Evolutionary conservation across 2,888 invertebrate genomes (phyloP), one percentile per base, ranked within the genome.

Genomic region (Selenia dentaria): DNA sequence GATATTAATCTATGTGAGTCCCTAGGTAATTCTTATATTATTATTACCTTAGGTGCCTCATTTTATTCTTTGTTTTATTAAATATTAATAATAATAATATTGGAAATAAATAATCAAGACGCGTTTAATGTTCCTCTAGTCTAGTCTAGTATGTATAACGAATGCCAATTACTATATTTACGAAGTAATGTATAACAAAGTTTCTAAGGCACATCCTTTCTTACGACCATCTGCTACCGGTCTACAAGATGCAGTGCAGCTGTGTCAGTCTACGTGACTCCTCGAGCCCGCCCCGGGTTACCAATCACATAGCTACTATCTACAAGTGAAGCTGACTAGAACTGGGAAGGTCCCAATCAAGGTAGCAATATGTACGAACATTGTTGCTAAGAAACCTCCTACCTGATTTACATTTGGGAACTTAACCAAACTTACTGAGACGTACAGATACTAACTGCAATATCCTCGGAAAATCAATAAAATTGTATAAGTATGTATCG

Each of bases 141-240:
- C n/a, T n/a, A n/a, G n/a, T n/a, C n/a, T n/a, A n/a, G n/a, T n/a
- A n/a, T n/a, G n/a, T n/a, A n/a, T n/a, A n/a, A n/a, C n/a, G n/a
- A n/a, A n/a, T n/a, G n/a, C n/a, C n/a, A n/a, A n/a, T n/a, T n/a
- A n/a, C n/a, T n/a, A n/a, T n/a, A n/a, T n/a, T n/a, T n/a, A n/a
- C n/a, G n/a, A n/a, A n/a, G n/a, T n/a, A n/a, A n/a, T 16, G 27
- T 38, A 13, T 38, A 34, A 27, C 46, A 46, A 46, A 46, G 46
- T 46, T 46, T 6, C 22, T 13, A 16, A 40, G 40, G 40, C 14
- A 35, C 25, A 46, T 40, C 40, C 20, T 10, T 37, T 16, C 16
- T 10, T 8, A 1, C n/a, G 2, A 26, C 20, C 46, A 40, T 46
- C 40, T 46, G 46, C 22, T 38, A 28, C 34, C 28, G 9, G 20